Conservation (phyloP, 2,888 invertebrate genomes). For the Darwinula stevensoni region DNA sequence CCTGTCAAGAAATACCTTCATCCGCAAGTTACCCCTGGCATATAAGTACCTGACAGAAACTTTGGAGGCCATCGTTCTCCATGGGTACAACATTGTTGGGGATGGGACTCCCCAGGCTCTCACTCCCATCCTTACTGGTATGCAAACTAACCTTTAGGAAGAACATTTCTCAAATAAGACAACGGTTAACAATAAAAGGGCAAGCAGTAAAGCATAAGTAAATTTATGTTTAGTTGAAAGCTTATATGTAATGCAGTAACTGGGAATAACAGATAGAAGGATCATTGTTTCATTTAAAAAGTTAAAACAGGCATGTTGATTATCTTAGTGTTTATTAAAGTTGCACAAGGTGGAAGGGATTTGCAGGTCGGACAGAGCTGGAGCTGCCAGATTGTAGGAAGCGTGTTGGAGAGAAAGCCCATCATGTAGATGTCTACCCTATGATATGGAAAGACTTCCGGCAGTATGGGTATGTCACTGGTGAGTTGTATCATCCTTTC, state of each 20-base stretch:
- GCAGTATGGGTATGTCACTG: constrained; percentile 24
- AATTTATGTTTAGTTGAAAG: too few relatives aligned
- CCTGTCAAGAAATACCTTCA: constrained; percentile 47
- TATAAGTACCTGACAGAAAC: constrained; percentile 32
- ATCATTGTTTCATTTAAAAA: too few relatives aligned
- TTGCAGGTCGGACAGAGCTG: constrained; percentile 28
- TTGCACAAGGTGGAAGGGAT: too few relatives aligned
- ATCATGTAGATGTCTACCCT: constrained; percentile 41
- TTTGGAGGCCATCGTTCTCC: constrained; percentile 29
- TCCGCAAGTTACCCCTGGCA: constrained; percentile 41
- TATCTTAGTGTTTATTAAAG: too few relatives aligned
- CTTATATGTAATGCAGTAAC: too few relatives aligned
- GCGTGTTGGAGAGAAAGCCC: constrained; percentile 26
- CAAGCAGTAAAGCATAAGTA: too few relatives aligned
- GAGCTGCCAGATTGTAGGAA: constrained; percentile 61
- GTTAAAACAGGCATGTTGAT: too few relatives aligned
- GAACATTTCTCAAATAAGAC: too few relatives aligned
- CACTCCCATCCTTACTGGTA: constrained; percentile 59
- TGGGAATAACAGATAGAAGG: too few relatives aligned
- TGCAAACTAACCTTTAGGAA: constrained; percentile 16
- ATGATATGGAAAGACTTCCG: constrained; percentile 56
- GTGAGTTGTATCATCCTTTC: too few relatives aligned
- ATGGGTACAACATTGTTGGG: constrained; percentile 53
- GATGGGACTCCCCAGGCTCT: constrained; percentile 63
- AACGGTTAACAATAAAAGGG: too few relatives aligned